Evolutionary conservation across 2,888 invertebrate species (phyloP).

Genomic region (Tinea pellionella): DNA sequence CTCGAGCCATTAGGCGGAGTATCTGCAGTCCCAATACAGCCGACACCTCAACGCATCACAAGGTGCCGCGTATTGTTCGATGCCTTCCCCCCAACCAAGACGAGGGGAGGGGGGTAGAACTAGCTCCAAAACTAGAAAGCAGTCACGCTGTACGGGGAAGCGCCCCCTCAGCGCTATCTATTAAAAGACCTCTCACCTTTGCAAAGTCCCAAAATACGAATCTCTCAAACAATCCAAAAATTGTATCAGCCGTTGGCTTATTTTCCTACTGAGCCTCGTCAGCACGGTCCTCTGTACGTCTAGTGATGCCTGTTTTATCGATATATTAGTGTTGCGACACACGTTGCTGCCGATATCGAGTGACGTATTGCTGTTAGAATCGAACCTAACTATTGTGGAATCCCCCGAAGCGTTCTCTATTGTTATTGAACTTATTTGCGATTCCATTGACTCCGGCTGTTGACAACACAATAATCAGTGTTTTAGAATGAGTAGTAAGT

Average conservation of each 20-base stretch:
- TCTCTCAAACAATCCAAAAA: slow-evolving; percentile 87
- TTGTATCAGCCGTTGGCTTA: slow-evolving; percentile 80
- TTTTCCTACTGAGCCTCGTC: slow-evolving; percentile 77
- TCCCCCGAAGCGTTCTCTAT: slow-evolving; percentile 40
- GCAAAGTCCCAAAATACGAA: slow-evolving; percentile 84
- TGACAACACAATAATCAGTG: no score
- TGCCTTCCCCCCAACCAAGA: no score
- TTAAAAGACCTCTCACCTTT: slow-evolving; percentile 64
- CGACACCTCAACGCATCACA: no score
- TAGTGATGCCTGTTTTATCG: slow-evolving; percentile 71
- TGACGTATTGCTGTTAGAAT: slow-evolving; percentile 13
- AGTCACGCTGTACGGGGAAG: no score
- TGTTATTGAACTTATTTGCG: slow-evolving; percentile 29
- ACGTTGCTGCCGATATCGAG: no score
- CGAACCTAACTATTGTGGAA: slow-evolving; percentile 12
- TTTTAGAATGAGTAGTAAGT: no score
- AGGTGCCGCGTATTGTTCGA: no score
- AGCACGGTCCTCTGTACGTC: slow-evolving; percentile 84
- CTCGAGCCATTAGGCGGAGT: no score
- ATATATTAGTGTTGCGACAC: slow-evolving; percentile 26
- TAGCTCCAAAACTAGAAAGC: no score
- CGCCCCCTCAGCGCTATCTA: no score
- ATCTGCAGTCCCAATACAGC: no score
- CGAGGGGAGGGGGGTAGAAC: no score
- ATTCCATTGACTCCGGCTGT: slow-evolving; percentile 13